Evolutionary conservation across 2,797 vertebrate species (phyloP).

Genomic region (Rhinogobio ventralis): DNA sequence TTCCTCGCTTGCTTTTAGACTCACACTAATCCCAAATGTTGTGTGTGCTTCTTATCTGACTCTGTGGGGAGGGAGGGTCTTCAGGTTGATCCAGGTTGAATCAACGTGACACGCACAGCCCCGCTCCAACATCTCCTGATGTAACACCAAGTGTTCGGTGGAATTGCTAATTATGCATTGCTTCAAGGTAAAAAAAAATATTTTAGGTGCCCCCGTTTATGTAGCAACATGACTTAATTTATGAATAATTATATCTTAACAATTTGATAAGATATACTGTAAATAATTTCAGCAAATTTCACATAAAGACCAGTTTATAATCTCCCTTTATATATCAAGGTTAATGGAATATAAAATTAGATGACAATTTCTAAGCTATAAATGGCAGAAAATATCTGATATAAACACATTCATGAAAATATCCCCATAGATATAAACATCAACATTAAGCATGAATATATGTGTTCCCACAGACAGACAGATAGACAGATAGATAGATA

Average conservation of each 20-base stretch:
- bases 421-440: background rate
- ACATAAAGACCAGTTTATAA: background rate
- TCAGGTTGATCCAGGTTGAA: background rate
- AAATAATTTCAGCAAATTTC: background rate
- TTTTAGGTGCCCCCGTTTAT: background rate
- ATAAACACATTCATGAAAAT: background rate
- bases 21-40: slow-evolving; percentile 60
- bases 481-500: too few relatives aligned
- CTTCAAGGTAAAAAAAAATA: background rate
- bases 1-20: slow-evolving; percentile 66
- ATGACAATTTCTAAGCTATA: background rate
- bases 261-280: background rate
- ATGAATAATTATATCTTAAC: background rate
- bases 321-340: background rate
- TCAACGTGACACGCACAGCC: slow-evolving; percentile 40
- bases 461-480: background rate
- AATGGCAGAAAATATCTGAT: background rate
- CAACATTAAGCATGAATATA: background rate
- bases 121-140: slow-evolving; percentile 14
- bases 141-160: slow-evolving; percentile 22
- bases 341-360: background rate
- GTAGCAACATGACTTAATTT: background rate
- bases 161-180: background rate
- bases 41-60: slow-evolving; percentile 46
- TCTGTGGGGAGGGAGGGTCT: slow-evolving; percentile 13